Base-by-base conservation (phyloP, 2,797 vertebrate genomes). In the Helicolenus hilgendorfi region DNA sequence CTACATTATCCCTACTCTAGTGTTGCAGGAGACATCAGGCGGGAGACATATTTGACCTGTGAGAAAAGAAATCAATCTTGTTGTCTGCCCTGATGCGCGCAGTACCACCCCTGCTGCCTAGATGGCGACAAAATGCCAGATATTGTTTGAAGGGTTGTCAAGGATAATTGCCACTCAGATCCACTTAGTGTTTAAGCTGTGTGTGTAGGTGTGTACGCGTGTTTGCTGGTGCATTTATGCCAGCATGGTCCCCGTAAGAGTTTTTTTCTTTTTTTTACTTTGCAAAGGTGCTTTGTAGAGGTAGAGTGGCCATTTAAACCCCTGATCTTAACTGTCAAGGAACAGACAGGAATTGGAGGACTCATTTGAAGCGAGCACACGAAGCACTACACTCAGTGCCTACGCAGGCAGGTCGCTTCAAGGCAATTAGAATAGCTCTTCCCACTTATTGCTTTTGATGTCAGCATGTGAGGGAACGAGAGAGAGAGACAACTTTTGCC, bases 41-140 rank as follows among this genome's bases (percentile, higher is more conserved):
- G 3, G 31, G 29, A 49, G 22, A 77, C 74, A 69, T 70, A 53
- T 85, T 81, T 80, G 69, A 85, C 79, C 60, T 11, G 2, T 53
- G 68, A 81, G 60, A 58, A 75, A 90, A 89, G 63, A 76, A 91
- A 90, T 91, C 86, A 79, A 85, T 90, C 81, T 81, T 80, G 64
- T 74, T 71, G 72, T 72, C 70, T 18, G 27, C 38, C 9, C 41
- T 60, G 35, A 73, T 53, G 24, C 36, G 4, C 1, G 92, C 91
- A 96, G 78, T 97, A 89, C 95, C 71, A 2, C 68, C 70, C 68
- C 83, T 80, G 81, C 89, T 95, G 83, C 89, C 86, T 96, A 97
- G 97, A 96, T 97, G 97, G 96, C 95, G 92, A 96, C 93, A 96
- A 86, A 95, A 90, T 93, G 97, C 90, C 92, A 94, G 90, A 62